Base-by-base conservation (phyloP, 2,888 invertebrate genomes). In the Drosophila mulleri region DNA sequence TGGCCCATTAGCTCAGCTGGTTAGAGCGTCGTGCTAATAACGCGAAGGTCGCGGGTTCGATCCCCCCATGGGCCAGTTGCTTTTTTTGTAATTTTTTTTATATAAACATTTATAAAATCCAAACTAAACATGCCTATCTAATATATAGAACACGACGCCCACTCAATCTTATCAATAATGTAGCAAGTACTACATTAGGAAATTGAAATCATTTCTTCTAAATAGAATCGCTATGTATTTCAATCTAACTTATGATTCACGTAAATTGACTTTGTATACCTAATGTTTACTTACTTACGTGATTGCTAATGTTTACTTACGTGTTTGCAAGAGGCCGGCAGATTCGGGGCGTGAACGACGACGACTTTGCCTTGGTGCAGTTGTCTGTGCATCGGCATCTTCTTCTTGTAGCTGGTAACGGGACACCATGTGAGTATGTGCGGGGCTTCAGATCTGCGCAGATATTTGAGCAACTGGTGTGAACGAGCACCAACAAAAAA, bases 11-110 rank as follows among this genome's bases (percentile, higher is more conserved):
- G 86, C 86, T 88, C 86, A 86, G 88, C 68, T 88, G 86, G 86
- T 77, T 89, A 86, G 84, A 89, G 87, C 89, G 84, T 89, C 89
- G 87, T 86, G 86, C 86, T 86, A 82, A 78, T 80, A 85, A 88
- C 85, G 82, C 78, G 80, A 85, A 88, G 86, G 88, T 83, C 83
- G 87, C 74, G 78, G 88, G 88, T 86, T 86, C 81, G 86, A 83
- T 85, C 78, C 89, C 88, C 88, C 67, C 87, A 80, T 88, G 85
- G 89, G 85, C 82, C 89, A 62, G 0, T 7, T 26, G 26, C 12
- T 32, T 50, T 62, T 66, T 56, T 47, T 65, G 52, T 68, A 42
- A 20, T 48, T 14, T 59, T 54, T 23, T 39, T 9, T 18, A 6
- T 29, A 58, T 48, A 23, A 26, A 47, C 16, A 47, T 32, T 23